Conservation (phyloP, 2,113 vertebrate genomes). For the Chlorocebus sabaeus region DNA sequence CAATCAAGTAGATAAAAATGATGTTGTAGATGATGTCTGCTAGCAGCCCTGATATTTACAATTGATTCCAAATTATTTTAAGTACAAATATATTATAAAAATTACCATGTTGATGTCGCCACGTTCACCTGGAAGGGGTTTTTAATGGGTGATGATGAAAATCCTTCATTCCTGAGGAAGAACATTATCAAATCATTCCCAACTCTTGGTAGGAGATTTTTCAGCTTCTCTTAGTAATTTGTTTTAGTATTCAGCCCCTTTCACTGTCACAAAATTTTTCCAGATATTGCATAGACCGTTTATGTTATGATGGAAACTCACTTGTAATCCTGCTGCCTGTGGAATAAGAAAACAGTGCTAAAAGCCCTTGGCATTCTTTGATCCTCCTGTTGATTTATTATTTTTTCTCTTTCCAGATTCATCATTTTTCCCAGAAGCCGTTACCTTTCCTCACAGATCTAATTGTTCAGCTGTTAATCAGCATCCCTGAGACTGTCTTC, state of each 20-base stretch:
- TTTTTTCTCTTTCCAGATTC: neutral
- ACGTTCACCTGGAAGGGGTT: neutral
- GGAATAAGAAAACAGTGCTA: neutral
- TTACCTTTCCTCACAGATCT: neutral
- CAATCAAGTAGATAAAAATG: neutral
- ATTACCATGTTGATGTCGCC: neutral
- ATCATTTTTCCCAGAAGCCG: neutral
- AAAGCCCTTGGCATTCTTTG: neutral
- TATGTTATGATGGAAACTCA: neutral
- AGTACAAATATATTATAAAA: neutral
- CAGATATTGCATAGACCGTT: neutral
- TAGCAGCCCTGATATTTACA: neutral
- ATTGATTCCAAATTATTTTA: slow-evolving; percentile 23
- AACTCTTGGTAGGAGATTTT: neutral
- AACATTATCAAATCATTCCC: neutral
- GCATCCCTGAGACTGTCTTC: neutral
- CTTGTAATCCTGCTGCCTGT: neutral
- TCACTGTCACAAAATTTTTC: neutral
- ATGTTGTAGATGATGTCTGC: neutral
- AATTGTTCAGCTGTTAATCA: neutral
- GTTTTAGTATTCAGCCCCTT: neutral
- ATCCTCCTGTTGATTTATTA: neutral
- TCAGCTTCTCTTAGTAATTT: neutral
- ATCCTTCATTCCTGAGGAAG: neutral
- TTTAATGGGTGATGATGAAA: neutral